phyloP scores from a whole-genome alignment of 2,797 vertebrate species.

The Acrossocheilus fasciatus region DNA sequence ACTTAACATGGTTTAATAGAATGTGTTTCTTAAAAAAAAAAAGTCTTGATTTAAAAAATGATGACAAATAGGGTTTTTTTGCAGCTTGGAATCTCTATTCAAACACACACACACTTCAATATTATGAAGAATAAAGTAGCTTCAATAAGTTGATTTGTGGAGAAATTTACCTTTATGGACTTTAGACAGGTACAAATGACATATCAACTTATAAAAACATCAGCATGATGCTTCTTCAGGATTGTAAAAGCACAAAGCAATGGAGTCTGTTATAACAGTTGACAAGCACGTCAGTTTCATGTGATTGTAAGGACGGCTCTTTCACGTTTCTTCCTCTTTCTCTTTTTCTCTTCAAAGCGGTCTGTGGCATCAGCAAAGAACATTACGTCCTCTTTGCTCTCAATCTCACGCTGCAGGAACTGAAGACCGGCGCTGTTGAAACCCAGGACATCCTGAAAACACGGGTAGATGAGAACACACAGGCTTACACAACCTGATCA shows the following conservation, averaged over 20 bases:
- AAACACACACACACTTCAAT: background rate
- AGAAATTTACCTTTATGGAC: slow-evolving; percentile 15
- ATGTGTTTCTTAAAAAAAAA: too few relatives aligned
- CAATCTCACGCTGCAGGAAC: slow-evolving; percentile 91
- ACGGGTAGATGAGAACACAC: background rate
- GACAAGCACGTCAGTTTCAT: slow-evolving; percentile 63
- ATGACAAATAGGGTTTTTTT: background rate
- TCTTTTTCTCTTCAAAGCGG: slow-evolving; percentile 86
- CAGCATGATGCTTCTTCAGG: background rate
- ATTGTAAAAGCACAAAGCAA: slow-evolving; percentile 5
- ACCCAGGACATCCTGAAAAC: slow-evolving; percentile 87
- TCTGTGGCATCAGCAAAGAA: slow-evolving; percentile 94
- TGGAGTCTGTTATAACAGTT: background rate
- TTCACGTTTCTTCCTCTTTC: slow-evolving; percentile 89
- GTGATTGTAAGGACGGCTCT: slow-evolving; percentile 85
- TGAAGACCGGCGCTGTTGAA: slow-evolving; percentile 93
- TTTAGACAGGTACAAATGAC: slow-evolving; percentile 8
- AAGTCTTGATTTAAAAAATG: too few relatives aligned
- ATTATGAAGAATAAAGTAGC: background rate
- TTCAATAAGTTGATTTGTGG: slow-evolving; percentile 45
- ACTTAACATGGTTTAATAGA: background rate
- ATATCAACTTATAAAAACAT: slow-evolving; percentile 26
- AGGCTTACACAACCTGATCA: background rate
- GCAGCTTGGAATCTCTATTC: background rate
- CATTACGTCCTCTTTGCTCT: slow-evolving; percentile 89